Evolutionary conservation across 1,140 invertebrate species (phyloP).

Genomic region (Trachymyrmex cornetzi): DNA sequence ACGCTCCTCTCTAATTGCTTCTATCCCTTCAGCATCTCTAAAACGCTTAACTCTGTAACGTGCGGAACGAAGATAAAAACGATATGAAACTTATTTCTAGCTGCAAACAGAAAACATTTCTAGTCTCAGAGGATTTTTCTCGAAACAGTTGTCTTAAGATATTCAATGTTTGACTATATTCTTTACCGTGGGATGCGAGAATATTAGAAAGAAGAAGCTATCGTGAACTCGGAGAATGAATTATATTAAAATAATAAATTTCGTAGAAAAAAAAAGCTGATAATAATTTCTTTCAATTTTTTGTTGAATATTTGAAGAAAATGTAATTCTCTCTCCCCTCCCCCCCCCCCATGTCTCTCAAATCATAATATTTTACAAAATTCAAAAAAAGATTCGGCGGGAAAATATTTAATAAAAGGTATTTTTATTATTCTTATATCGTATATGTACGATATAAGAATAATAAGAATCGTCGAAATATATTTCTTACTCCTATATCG

Average conservation of each 20-base stretch:
- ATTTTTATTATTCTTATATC: neutral
- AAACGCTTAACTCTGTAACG: neutral
- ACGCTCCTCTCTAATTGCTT: neutral
- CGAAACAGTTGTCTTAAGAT: neutral
- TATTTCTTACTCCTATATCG: neutral
- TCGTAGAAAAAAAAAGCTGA: neutral
- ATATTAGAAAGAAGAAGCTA: neutral
- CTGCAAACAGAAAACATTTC: constrained; percentile 17
- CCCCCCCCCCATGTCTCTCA: no score
- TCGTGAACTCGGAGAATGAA: neutral
- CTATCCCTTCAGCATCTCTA: neutral
- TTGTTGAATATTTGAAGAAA: neutral
- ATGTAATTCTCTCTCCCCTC: no score
- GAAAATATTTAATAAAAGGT: no score
- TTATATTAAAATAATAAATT: neutral
- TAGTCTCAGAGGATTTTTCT: neutral
- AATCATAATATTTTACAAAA: neutral
- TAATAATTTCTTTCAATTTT: neutral
- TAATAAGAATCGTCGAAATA: no score
- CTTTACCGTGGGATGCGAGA: neutral
- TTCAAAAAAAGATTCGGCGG: no score
- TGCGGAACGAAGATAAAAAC: neutral
- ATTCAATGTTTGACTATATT: neutral
- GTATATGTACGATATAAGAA: no score
- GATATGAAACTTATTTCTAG: neutral